These are phyloP conservation scores for Craniophora ligustri DNA, from an alignment of 2,888 invertebrate species.

Conservation along the genomic window DNA sequence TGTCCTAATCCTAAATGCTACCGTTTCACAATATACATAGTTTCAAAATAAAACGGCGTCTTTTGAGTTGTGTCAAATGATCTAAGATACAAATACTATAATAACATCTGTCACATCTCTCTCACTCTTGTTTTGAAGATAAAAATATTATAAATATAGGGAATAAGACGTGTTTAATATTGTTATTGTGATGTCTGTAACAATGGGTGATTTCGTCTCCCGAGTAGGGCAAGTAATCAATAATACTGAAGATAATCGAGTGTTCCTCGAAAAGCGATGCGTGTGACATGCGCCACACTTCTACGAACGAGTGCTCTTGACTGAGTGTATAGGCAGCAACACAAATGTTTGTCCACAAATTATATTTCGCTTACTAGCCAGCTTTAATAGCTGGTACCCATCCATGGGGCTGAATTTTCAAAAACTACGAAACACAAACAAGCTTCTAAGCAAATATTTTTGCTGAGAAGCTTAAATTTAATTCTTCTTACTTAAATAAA, in stretches of 20 bases:
- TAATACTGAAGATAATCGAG: slow-evolving; percentile 72
- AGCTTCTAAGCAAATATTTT: no score
- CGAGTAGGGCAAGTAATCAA: slow-evolving; percentile 64
- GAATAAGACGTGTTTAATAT: slow-evolving; percentile 19
- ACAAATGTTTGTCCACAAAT: slow-evolving; percentile 27
- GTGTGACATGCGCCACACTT: slow-evolving; percentile 78
- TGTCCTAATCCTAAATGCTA: no score
- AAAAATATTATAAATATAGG: slow-evolving; percentile 15
- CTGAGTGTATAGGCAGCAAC: slow-evolving; percentile 60
- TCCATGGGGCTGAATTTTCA: no score
- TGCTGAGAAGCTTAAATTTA: no score
- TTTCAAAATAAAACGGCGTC: not conserved
- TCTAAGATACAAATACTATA: slow-evolving; percentile 12
- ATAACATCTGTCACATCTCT: slow-evolving; percentile 21
- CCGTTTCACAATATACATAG: not conserved
- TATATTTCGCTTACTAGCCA: no score
- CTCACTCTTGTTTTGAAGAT: slow-evolving; percentile 13
- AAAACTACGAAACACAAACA: no score
- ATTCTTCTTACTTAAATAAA: no score
- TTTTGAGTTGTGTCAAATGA: slow-evolving; percentile 13
- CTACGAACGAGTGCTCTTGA: slow-evolving; percentile 69
- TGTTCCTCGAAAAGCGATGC: slow-evolving; percentile 74
- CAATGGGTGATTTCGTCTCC: slow-evolving; percentile 63
- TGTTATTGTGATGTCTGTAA: slow-evolving; percentile 45
- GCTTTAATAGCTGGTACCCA: no score